A percentile compares a stretch with the other conserved stretches of the same genome.
phyloP scores from a whole-genome alignment of 2,888 invertebrate species.

The Lithophane ornitopus region DNA sequence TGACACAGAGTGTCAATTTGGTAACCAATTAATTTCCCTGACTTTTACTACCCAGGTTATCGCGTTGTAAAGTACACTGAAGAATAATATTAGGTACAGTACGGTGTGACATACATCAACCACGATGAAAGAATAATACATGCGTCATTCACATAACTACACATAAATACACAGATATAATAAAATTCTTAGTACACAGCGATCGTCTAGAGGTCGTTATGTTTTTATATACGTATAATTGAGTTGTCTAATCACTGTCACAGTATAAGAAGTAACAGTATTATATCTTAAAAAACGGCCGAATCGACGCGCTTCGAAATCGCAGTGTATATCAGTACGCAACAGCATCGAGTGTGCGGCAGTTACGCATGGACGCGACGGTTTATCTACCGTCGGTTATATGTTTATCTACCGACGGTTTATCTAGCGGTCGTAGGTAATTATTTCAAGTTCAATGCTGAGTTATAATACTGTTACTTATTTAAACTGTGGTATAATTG shows the following conservation, averaged over 20 bases:
- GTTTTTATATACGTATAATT: conserved; percentile 31
- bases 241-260: conserved; percentile 1
- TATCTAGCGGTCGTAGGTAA: no score
- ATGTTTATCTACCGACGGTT: no score
- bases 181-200: neutral
- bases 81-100: neutral
- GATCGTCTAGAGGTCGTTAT: conserved; percentile 42
- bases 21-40: neutral
- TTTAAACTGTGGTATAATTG: conserved; percentile 22
- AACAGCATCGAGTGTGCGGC: no score
- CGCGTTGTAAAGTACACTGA: neutral
- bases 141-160: neutral
- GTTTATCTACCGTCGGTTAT: no score
- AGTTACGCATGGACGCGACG: no score
- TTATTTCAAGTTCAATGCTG: no score
- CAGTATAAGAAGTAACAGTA: no score
- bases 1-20: neutral
- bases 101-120: neutral
- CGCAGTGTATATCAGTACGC: no score
- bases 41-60: neutral
- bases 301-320: no score
- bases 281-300: no score
- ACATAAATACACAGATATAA: conserved; percentile 6
- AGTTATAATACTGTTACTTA: no score
- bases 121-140: conserved; percentile 20